Evolutionary conservation across 2,888 invertebrate species (phyloP), one percentile per base, ranked within the genome.

Genomic region (Arge pagana): DNA sequence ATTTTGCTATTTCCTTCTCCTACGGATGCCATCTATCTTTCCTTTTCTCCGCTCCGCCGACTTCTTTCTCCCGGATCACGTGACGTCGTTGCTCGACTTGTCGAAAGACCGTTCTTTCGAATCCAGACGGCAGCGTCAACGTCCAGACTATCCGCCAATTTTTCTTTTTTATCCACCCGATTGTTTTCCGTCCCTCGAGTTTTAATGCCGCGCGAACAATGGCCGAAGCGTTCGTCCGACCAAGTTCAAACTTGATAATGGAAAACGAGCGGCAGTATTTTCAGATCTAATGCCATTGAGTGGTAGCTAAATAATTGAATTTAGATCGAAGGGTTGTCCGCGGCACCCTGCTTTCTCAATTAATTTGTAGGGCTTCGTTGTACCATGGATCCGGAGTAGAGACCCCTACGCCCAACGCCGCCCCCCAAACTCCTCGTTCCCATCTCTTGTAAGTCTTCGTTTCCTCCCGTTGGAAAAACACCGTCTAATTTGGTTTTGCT

Each of bases 311-410:
- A 73, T 74, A 74, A 74, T 74, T 74, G 72, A 74, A 74, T 74
- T 73, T 72, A 67, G 67, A 72, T 69, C 66, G 68, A 67, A 66
- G 71, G 65, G 67, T 66, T 71, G 66, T 68, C 2, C 18, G 30
- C 13, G 4, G 15, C 35, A 33, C 41, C 50, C 50, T 24, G 35
- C 42, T 41, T 68, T 64, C 65, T 67, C 72, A 67, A 74, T 75
- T 70, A 72, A 74, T 73, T 72, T 71, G 66, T 66, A 60, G 58
- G 74, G 73, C 69, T 74, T 75, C 74, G 41, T 39, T 26, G 19
- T 48, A 23, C 33, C 16, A 11, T 33, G 7, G 48, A 13, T 51
- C 55, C 19, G 11, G 5, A 15, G 16, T 16, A 8, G 16, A 13
- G 45, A 30, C 19, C 28, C 26, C 54, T 13, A 23, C 30, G 41